Conservation (phyloP, 2,113 vertebrate genomes). For the Hemicordylus capensis region DNA sequence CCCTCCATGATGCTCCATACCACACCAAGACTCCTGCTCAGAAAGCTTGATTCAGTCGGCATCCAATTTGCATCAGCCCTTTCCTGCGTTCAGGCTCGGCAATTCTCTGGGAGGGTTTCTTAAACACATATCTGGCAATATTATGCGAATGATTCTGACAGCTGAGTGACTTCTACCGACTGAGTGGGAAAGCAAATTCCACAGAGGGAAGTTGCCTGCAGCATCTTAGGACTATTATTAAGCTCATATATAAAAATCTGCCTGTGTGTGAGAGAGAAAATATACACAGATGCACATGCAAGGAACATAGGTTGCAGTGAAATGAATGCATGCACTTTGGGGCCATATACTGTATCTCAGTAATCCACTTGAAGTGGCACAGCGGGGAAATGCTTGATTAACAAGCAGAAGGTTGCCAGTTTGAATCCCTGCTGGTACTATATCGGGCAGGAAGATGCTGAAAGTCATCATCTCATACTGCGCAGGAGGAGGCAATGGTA, state of each 20-base stretch:
- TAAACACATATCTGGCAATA: slow-evolving; percentile 24
- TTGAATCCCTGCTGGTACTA: no score
- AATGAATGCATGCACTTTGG: background rate
- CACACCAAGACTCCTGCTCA: background rate
- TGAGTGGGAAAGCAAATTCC: background rate
- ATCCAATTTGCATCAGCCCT: background rate
- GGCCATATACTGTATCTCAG: no score
- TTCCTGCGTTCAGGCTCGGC: background rate
- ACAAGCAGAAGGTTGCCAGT: no score
- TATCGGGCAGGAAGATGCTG: no score
- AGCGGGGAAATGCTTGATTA: no score
- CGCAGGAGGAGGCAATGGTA: no score
- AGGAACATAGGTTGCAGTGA: background rate
- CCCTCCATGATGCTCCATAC: background rate
- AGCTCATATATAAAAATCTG: background rate
- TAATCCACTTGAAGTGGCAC: no score
- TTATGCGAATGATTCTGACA: slow-evolving; percentile 33
- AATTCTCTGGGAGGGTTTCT: background rate
- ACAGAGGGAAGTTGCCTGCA: slow-evolving; percentile 2
- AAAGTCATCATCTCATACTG: no score
- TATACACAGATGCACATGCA: background rate
- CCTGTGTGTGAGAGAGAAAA: background rate
- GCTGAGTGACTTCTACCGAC: slow-evolving; percentile 39
- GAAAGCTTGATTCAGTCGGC: background rate
- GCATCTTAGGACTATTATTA: background rate